phyloP scores from a whole-genome alignment of 2,113 vertebrate species.

The Myotis davidii region DNA sequence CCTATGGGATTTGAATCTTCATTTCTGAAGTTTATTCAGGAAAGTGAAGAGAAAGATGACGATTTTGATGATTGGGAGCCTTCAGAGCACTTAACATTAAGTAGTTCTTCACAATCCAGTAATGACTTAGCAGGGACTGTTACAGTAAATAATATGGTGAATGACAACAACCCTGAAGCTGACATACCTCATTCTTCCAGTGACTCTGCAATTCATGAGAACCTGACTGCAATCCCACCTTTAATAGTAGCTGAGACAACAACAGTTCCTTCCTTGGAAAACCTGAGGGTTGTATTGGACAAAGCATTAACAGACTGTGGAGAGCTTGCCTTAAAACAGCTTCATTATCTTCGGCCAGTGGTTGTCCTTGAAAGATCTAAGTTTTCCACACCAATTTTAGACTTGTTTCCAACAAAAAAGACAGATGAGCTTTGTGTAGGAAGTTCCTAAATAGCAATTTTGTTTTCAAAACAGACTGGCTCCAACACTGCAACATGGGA shows the following conservation, averaged over 20 bases:
- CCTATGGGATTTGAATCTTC: constrained; percentile 97
- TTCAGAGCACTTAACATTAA: constrained; percentile 81
- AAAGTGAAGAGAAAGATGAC: constrained; percentile 90
- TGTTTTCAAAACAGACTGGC: constrained; percentile 82
- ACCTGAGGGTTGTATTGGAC: constrained; percentile 95
- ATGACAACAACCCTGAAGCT: constrained; percentile 87
- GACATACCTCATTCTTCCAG: constrained; percentile 84
- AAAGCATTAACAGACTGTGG: constrained; percentile 96
- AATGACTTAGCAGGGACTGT: constrained; percentile 72
- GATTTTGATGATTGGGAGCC: constrained; percentile 85
- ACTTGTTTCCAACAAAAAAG: constrained; percentile 93
- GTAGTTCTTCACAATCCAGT: constrained; percentile 71
- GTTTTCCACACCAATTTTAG: constrained; percentile 90
- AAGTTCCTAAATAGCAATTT: constrained; percentile 87
- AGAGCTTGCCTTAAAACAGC: constrained; percentile 98
- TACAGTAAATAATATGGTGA: constrained; percentile 81
- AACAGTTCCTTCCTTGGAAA: constrained; percentile 90
- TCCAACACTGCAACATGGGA: constrained; percentile 84
- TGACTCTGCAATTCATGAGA: constrained; percentile 82
- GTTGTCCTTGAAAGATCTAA: constrained; percentile 96
- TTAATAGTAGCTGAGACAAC: constrained; percentile 87
- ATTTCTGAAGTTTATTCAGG: constrained; percentile 97
- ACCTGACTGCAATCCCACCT: constrained; percentile 88
- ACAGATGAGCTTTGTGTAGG: constrained; percentile 92
- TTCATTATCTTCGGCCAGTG: constrained; percentile 97